A percentile compares a stretch with the other conserved stretches of the same genome.
Evolutionary conservation across 2,113 vertebrate species (phyloP).

Genomic region (Synchiropus splendidus): DNA sequence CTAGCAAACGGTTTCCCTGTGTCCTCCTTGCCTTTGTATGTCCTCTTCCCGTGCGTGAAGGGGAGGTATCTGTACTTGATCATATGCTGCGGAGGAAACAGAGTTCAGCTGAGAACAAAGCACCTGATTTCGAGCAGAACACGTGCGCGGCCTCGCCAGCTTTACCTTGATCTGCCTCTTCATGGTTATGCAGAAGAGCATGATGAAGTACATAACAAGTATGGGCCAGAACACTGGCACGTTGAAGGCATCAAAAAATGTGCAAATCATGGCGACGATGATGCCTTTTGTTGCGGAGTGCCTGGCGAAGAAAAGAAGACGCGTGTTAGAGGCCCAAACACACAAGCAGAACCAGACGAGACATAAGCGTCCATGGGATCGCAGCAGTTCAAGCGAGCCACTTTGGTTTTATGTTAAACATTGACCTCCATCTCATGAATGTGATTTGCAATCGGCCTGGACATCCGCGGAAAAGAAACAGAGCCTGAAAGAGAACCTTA

Average conservation of each 20-base stretch:
- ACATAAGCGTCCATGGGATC: no score
- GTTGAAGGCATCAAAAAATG: slow-evolving; percentile 97
- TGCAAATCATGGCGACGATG: slow-evolving; percentile 92
- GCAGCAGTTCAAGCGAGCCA: not conserved
- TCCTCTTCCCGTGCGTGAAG: slow-evolving; percentile 98
- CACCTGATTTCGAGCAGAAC: slow-evolving; percentile 1
- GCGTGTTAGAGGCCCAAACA: not conserved
- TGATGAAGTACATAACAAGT: slow-evolving; percentile 99
- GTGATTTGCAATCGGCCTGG: slow-evolving; percentile 6
- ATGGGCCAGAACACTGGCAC: slow-evolving; percentile 99
- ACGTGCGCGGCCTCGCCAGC: no score
- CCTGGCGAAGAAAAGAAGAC: slow-evolving; percentile 58
- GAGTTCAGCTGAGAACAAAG: slow-evolving; percentile 12
- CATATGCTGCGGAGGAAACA: slow-evolving; percentile 81
- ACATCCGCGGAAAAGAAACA: no score
- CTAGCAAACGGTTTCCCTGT: slow-evolving; percentile 92
- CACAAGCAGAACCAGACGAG: not conserved
- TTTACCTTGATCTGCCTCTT: slow-evolving; percentile 98
- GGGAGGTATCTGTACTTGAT: slow-evolving; percentile 99
- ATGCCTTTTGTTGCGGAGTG: slow-evolving; percentile 97
- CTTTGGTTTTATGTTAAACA: slow-evolving; percentile 1
- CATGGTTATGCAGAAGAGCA: slow-evolving; percentile 99
- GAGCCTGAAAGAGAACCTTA: slow-evolving; percentile 46
- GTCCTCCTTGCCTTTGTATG: slow-evolving; percentile 97
- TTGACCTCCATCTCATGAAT: not conserved